Evolutionary conservation across 2,888 invertebrate species (phyloP).

Genomic region (Caenorhabditis angaria): DNA sequence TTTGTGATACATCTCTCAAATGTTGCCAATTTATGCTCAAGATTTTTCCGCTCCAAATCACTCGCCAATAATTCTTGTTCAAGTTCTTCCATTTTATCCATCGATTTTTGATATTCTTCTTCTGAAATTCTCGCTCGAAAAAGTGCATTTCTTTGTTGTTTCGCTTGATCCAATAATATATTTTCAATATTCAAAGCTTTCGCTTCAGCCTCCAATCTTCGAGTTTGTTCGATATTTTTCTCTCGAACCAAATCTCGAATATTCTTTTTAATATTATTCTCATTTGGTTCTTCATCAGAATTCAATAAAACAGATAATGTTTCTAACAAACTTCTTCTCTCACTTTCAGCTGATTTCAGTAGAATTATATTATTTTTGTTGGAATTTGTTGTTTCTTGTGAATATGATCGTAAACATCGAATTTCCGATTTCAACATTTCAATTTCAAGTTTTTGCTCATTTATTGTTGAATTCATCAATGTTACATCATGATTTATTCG

Average conservation of each 20-base stretch:
- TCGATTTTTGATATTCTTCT: conserved; percentile 33
- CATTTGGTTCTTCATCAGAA: conserved; percentile 35
- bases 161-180: conserved; percentile 44
- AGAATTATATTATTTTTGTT: conserved; percentile 41
- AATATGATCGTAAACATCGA: conserved; percentile 38
- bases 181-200: conserved; percentile 35
- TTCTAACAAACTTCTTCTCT: conserved; percentile 40
- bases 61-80: conserved; percentile 38
- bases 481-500: conserved; percentile 41
- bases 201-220: conserved; percentile 36
- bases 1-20: conserved; percentile 29
- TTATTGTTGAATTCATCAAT: conserved; percentile 37
- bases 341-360: conserved; percentile 48
- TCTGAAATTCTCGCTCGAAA: conserved; percentile 51
- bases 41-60: conserved; percentile 37
- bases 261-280: conserved; percentile 36
- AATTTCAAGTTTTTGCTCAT: conserved; percentile 38
- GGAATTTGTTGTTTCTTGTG: conserved; percentile 41
- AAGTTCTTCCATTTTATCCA: conserved; percentile 40
- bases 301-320: conserved; percentile 43
- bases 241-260: conserved; percentile 38
- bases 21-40: conserved; percentile 27
- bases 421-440: conserved; percentile 46
- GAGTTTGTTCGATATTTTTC: conserved; percentile 34
- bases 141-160: conserved; percentile 49